These are phyloP conservation scores for Saccopteryx bilineata DNA, from an alignment of 2,113 vertebrate genomes.

Conservation along the genomic window DNA sequence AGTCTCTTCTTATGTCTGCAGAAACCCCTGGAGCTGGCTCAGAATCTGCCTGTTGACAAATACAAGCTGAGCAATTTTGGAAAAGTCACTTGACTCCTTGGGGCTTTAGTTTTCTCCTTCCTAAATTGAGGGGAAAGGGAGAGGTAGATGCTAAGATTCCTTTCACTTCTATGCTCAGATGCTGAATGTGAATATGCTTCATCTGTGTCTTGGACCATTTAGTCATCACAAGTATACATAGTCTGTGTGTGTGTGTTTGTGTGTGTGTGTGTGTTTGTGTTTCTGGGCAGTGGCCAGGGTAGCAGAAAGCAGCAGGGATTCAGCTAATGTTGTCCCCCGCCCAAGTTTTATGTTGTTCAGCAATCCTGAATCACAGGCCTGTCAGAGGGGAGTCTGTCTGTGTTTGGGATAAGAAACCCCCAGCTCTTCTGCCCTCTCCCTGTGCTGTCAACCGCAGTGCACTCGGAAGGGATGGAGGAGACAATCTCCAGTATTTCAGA, in stretches of 20 bases:
- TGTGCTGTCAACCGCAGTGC: not conserved
- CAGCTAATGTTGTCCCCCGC: not conserved
- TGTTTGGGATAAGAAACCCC: constrained; percentile 15
- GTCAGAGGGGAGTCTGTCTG: not conserved
- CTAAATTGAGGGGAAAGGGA: not conserved
- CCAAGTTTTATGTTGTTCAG: constrained; percentile 16
- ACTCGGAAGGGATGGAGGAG: not conserved
- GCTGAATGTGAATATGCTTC: not conserved
- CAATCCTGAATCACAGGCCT: constrained; percentile 30
- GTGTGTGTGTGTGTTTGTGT: not conserved
- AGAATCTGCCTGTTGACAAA: not conserved
- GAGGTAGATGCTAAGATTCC: not conserved
- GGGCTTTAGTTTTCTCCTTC: constrained; percentile 22
- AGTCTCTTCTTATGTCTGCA: not conserved
- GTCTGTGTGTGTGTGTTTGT: not conserved
- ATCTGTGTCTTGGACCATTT: not conserved
- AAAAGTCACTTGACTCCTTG: not conserved
- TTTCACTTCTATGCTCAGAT: not conserved
- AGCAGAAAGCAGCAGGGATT: not conserved
- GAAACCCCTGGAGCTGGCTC: not conserved
- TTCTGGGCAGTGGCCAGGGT: not conserved
- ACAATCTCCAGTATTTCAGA: not conserved
- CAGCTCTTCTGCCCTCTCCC: not conserved
- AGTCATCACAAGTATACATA: not conserved
- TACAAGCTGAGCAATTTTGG: not conserved